Evolutionary conservation across 2,113 vertebrate species (phyloP), one percentile per base, ranked within the genome.

Genomic region (Origma solitaria): DNA sequence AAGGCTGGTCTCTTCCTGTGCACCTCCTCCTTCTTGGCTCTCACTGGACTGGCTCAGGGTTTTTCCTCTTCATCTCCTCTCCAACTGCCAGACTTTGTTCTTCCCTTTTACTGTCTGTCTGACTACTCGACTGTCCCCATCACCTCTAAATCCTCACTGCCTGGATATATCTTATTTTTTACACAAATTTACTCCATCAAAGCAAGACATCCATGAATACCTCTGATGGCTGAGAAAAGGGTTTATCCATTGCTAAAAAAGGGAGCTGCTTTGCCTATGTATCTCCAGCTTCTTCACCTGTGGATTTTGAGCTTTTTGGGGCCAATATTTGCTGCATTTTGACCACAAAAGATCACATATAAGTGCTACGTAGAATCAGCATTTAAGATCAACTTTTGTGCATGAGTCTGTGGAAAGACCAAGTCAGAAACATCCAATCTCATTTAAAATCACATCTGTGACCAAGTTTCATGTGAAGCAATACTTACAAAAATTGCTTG

Each of bases 401-500:
- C 15, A 6, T 62, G 19, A 83, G 51, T 80, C n/a, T 73, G 38
- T 28, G 9, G 38, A 80, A 68, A 86, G 25, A 84, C 16, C 28
- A 65, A 30, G 53, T 45, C 64, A 84, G 38, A 20, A 73, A 71
- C 2, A 2, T 22, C 49, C 15, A 7, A 42, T 42, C 72, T 82
- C 13, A 50, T 68, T 95, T 86, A 45, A 86, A 95, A 88, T 60
- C 71, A 81, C 56, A 90, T 31, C 33, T 75, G 49, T 1, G 2
- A 75, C 27, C 30, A 70, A 69, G n/a, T 69, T 62, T 81, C 33
- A 44, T 5, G 13, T 42, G 31, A 92, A 82, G 25, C 13, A 83
- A 60, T 97, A 99, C 98, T 99, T 98, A 99, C 98, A 98, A 99
- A 99, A 96, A 98, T 96, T 45, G 98, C 98, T 96, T 98, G 98